Percentiles rank a stretch among this genome's conserved stretches.
Conservation (phyloP, 2,888 invertebrate genomes). For the Melitaea athalia region DNA sequence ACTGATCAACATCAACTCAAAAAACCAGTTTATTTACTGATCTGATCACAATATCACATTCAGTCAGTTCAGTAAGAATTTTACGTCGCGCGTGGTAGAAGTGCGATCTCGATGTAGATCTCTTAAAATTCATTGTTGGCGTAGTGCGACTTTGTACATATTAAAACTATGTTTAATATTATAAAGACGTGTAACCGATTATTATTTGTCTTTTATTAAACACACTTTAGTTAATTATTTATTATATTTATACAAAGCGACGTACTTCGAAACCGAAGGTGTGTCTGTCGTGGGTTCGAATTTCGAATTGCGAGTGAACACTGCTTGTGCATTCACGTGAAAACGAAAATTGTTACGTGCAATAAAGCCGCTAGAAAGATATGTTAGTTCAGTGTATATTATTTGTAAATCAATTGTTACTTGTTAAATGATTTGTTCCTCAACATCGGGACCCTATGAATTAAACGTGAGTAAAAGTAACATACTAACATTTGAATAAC, state of each 20-base stretch:
- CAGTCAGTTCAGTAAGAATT: slow-evolving; percentile 44
- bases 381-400: slow-evolving; percentile 38
- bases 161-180: slow-evolving; percentile 9
- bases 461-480: slow-evolving; percentile 74
- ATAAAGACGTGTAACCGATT: slow-evolving; percentile 22
- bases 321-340: slow-evolving; percentile 62
- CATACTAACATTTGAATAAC: slow-evolving; percentile 62
- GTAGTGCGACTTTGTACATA: slow-evolving; percentile 38
- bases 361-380: slow-evolving; percentile 45
- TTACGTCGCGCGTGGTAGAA: slow-evolving; percentile 48
- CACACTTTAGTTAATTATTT: slow-evolving; percentile 14
- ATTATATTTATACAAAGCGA: slow-evolving; percentile 20
- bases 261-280: slow-evolving; percentile 47
- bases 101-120: slow-evolving; percentile 42
- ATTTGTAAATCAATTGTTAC: slow-evolving; percentile 56
- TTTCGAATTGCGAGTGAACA: slow-evolving; percentile 67
- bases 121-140: slow-evolving; percentile 47
- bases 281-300: slow-evolving; percentile 64
- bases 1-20: slow-evolving; percentile 44
- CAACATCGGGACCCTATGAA: slow-evolving; percentile 52
- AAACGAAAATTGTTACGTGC: slow-evolving; percentile 57
- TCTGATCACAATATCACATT: slow-evolving; percentile 68
- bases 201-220: slow-evolving; percentile 11
- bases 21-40: slow-evolving; percentile 80
- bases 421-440: slow-evolving; percentile 66